Evolutionary conservation across 1,140 invertebrate genomes (phyloP), one percentile per base, ranked within the genome.

Genomic region (Pseudomyrmex sp.): DNA sequence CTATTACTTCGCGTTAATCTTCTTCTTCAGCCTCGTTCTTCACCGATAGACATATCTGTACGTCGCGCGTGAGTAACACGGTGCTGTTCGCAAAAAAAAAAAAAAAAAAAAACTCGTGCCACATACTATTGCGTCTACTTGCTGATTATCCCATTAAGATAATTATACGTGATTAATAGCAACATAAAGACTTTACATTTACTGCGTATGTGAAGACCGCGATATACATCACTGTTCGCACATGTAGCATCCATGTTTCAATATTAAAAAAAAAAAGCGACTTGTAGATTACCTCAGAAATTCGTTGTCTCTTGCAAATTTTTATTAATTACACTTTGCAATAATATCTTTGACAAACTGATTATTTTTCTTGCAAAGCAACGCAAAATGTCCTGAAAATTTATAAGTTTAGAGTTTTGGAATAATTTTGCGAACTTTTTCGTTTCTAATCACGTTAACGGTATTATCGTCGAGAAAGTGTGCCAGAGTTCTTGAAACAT

Each of bases 111-210:
- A 35, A 5, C 0, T 20, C 48, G 12, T 5, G 5, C 2, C 13
- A 44, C 20, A 48, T 26, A 26, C 20, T 18, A 3, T 61, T 35
- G 10, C 20, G 56, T 44, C 13, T 10, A 18, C 20, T 1, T 15
- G 46, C 13, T 12, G n/a, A 80, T 72, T 72, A 72, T 61, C 20
- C 44, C 54, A 80, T 80, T 80, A 72, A n/a, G 54, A 61, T 80
- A 80, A 80, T 80, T 72, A 80, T 50, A 72, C 8, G 20, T 8
- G 35, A 61, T 44, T 70, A 79, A 72, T 80, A 50, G 15, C 48
- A 26, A 13, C 35, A 23, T 50, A 23, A 20, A n/a, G 35, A 5
- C 35, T 35, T 50, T 68, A 26, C 2, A 26, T 26, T 26, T 56
- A 10, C 15, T 50, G 12, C 61, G 23, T 15, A 2, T n/a, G 18